Conservation (phyloP, 2,113 vertebrate species). For the Eurypyga helias region DNA sequence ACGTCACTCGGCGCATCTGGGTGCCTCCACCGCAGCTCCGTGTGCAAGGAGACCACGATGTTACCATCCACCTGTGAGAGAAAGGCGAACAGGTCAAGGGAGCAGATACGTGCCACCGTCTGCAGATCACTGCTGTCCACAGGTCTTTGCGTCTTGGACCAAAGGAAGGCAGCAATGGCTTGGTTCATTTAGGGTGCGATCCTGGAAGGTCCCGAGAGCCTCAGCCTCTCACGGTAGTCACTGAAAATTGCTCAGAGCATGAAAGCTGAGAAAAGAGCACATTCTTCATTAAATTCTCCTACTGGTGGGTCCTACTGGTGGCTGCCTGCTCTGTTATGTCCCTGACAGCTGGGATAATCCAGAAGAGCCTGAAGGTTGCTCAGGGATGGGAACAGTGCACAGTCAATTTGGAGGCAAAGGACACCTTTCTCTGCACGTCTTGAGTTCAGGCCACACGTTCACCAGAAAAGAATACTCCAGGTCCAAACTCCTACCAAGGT, state of each 20-base stretch:
- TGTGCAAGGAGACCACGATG: constrained; percentile 89
- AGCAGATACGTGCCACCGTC: rapidly evolving
- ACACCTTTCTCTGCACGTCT: not conserved
- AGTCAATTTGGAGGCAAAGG: not conserved
- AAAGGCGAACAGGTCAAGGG: not conserved
- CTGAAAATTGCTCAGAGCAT: not conserved
- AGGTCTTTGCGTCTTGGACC: not conserved
- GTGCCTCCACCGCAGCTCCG: constrained; percentile 87
- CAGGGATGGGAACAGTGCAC: no score
- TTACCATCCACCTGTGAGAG: constrained; percentile 85
- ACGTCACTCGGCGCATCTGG: constrained; percentile 86
- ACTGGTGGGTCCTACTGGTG: not conserved
- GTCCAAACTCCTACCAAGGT: not conserved
- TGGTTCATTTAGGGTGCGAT: not conserved
- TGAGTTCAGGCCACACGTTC: not conserved
- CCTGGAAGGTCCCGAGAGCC: not conserved
- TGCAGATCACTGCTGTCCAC: not conserved
- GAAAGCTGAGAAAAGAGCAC: not conserved
- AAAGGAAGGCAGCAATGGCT: not conserved
- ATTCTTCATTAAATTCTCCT: not conserved
- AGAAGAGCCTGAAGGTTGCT: not conserved
- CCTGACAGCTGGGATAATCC: not conserved
- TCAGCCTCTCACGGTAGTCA: not conserved
- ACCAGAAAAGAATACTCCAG: not conserved
- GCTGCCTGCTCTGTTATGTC: not conserved